Evolutionary conservation across 2,888 invertebrate species (phyloP).

Genomic region (Epicampocera succincta): DNA sequence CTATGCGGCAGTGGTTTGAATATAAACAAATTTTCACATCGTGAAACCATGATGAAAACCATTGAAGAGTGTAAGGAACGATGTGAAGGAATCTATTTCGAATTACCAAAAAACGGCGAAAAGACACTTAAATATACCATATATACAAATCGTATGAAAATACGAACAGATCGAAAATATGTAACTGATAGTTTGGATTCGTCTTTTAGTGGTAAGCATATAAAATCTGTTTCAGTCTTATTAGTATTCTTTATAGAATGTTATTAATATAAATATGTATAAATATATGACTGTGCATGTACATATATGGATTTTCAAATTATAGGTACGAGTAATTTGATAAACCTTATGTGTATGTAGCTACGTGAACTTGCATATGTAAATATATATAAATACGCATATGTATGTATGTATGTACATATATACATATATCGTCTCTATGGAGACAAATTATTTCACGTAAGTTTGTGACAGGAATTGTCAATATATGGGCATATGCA

Average conservation of each 20-base stretch:
- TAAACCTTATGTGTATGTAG: too few species aligned
- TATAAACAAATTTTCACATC: conserved; percentile 57
- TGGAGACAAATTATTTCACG: too few species aligned
- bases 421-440: too few species aligned
- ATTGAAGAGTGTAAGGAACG: conserved; percentile 64
- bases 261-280: too few species aligned
- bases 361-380: too few species aligned
- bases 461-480: too few species aligned
- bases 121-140: conserved; percentile 48
- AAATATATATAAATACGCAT: too few species aligned
- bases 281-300: too few species aligned
- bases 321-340: too few species aligned
- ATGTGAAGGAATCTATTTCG: conserved; percentile 57
- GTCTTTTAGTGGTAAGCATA: conserved; percentile 63
- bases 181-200: conserved; percentile 61
- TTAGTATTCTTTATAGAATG: conserved; percentile 7
- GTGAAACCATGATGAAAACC: conserved; percentile 59
- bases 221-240: neutral
- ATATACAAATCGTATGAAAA: conserved; percentile 64
- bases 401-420: too few species aligned
- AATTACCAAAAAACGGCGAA: conserved; percentile 20
- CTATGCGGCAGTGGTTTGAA: conserved; percentile 57
- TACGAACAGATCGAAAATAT: conserved; percentile 57
- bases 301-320: too few species aligned
- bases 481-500: too few species aligned